phyloP scores from a whole-genome alignment of 2,797 vertebrate species.

The Ciconia nigra region DNA sequence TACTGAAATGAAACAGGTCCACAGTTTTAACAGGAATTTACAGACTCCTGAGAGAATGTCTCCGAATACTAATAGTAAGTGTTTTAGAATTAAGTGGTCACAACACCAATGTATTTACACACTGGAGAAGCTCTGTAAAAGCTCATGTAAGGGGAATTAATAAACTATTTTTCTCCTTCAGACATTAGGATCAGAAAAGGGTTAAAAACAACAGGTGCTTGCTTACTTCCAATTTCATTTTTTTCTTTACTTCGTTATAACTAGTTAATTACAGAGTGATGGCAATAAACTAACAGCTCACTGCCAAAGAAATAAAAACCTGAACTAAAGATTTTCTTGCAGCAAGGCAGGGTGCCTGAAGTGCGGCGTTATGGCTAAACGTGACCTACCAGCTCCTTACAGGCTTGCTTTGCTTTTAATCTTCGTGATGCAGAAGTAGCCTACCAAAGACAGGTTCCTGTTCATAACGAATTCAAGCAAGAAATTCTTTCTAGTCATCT shows the following conservation, averaged over 20 bases:
- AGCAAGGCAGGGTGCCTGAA: not conserved
- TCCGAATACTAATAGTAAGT: not conserved
- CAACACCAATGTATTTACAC: not conserved
- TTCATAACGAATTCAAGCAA: not conserved
- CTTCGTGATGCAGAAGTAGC: not conserved
- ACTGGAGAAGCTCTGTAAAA: not conserved
- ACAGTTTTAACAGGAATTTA: not conserved
- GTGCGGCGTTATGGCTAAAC: fast-evolving
- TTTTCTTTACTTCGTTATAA: not conserved
- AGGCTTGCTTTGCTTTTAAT: not conserved
- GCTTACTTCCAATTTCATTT: not conserved
- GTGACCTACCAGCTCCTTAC: not conserved
- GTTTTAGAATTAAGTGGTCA: not conserved
- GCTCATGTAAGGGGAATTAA: not conserved
- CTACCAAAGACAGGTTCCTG: not conserved
- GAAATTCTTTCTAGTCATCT: not conserved
- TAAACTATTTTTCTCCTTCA: not conserved
- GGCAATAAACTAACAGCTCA: not conserved
- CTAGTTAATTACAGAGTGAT: not conserved
- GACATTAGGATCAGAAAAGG: not conserved
- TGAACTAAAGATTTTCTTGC: not conserved
- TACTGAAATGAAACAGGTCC: not conserved
- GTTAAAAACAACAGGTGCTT: not conserved
- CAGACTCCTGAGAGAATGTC: not conserved
- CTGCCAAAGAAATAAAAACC: not conserved